Evolutionary conservation across 1,140 invertebrate species (phyloP).

Genomic region (Bombyx mori): DNA sequence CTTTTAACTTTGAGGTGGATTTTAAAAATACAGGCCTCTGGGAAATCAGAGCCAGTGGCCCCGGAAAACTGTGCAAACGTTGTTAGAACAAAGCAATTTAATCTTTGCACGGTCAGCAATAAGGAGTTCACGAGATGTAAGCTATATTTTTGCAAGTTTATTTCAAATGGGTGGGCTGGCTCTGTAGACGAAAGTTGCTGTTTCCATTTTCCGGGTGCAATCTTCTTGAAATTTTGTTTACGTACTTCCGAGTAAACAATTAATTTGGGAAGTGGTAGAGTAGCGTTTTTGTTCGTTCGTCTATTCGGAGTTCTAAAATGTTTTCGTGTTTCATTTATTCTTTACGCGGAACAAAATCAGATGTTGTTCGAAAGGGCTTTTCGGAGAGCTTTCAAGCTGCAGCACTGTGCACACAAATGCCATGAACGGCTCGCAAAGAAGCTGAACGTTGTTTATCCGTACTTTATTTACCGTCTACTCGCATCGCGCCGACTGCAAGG

Average conservation of each 20-base stretch:
- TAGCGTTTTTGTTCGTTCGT: too few species aligned
- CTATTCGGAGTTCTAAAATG: too few species aligned
- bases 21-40: conserved; percentile 58
- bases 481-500: too few species aligned
- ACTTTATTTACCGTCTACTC: too few species aligned
- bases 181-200: conserved; percentile 9
- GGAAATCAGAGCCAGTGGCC: conserved; percentile 49
- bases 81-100: conserved; percentile 5
- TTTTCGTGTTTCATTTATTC: too few species aligned
- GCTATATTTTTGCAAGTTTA: conserved; percentile 6
- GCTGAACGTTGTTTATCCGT: too few species aligned
- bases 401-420: too few species aligned
- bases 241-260: conserved; percentile 18
- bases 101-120: conserved; percentile 4
- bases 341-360: too few species aligned
- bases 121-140: background rate
- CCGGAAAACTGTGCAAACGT: conserved; percentile 8
- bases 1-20: conserved; percentile 37
- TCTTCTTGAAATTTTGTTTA: conserved; percentile 25
- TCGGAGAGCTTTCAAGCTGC: too few species aligned
- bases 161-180: conserved; percentile 7
- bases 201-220: conserved; percentile 23
- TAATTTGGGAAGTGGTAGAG: conserved; percentile 11
- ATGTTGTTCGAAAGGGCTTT: too few species aligned
- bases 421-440: too few species aligned